These are phyloP conservation scores for Hemaris fuciformis DNA, from an alignment of 2,888 invertebrate species.

Conservation along the genomic window DNA sequence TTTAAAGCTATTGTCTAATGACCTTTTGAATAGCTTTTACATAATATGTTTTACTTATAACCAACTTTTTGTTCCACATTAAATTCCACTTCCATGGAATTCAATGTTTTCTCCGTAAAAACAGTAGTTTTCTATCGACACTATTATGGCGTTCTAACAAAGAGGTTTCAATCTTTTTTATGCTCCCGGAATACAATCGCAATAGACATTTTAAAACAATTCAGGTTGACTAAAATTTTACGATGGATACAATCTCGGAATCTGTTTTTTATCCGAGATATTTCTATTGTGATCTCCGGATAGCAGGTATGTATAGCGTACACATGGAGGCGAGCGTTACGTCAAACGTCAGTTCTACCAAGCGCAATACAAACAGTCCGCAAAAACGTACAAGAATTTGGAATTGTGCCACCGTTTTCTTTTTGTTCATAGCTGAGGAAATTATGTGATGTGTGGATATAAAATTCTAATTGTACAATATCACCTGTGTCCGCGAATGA, in stretches of 20 bases:
- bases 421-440: constrained; percentile 19
- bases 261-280: neutral
- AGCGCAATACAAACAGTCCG: constrained; percentile 67
- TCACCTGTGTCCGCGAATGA: neutral
- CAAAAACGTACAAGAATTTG: constrained; percentile 65
- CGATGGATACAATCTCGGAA: neutral
- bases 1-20: too few relatives aligned
- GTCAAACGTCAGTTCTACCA: constrained; percentile 56
- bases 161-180: neutral
- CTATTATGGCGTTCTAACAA: neutral
- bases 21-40: too few relatives aligned
- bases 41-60: too few relatives aligned
- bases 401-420: constrained; percentile 58
- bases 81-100: too few relatives aligned
- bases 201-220: neutral
- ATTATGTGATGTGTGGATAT: neutral
- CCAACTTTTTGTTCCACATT: too few relatives aligned
- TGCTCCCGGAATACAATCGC: neutral
- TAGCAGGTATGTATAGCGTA: constrained; percentile 13
- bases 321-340: constrained; percentile 45
- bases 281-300: neutral
- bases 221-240: neutral
- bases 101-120: too few relatives aligned
- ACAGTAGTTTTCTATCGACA: neutral
- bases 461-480: neutral